phyloP scores from a whole-genome alignment of 2,113 vertebrate species.

The Siniperca chuatsi region DNA sequence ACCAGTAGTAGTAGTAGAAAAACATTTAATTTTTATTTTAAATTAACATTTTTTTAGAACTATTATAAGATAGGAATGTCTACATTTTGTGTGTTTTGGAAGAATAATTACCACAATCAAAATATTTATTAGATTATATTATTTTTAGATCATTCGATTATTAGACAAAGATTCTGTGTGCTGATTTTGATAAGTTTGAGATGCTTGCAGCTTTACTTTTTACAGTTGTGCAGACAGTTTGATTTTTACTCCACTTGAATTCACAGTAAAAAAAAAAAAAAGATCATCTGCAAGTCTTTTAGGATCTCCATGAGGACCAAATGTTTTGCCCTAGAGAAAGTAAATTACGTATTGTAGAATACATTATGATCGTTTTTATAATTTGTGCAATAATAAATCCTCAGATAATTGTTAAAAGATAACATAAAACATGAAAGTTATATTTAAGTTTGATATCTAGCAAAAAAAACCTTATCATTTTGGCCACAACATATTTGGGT shows the following conservation, averaged over 20 bases:
- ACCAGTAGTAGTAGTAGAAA: neutral
- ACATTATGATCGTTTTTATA: neutral
- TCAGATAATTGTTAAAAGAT: neutral
- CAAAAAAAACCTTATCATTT: neutral
- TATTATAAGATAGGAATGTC: neutral
- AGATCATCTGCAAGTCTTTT: neutral
- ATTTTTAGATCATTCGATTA: too few species aligned
- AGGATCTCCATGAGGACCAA: neutral
- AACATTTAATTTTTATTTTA: neutral
- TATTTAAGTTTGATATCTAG: neutral
- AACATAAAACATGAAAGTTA: neutral
- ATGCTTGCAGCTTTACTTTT: neutral
- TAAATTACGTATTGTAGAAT: neutral
- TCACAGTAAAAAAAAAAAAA: neutral
- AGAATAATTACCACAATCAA: neutral
- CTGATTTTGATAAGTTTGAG: neutral
- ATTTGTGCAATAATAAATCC: too few species aligned
- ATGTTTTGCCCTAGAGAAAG: neutral
- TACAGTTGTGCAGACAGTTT: too few species aligned
- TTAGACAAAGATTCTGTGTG: neutral
- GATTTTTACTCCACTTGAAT: neutral
- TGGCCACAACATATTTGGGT: neutral
- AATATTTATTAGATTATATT: neutral
- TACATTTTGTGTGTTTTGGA: neutral
- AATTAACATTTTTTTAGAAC: neutral